Evolutionary conservation across 2,888 invertebrate genomes (phyloP).

Genomic region (Nycteola revayana): DNA sequence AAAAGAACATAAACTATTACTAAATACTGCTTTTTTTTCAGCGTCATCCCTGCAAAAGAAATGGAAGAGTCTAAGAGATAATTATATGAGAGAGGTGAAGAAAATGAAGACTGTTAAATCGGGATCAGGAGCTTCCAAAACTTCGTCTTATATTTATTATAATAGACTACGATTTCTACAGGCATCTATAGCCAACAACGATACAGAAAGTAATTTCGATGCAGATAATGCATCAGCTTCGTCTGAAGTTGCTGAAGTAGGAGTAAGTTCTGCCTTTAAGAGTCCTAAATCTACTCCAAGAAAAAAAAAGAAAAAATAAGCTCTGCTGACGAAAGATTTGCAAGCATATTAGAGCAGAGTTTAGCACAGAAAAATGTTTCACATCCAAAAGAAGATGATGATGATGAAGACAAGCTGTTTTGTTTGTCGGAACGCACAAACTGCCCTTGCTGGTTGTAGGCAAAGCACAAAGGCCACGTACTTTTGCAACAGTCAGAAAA

Average conservation of each 20-base stretch:
- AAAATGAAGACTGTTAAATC: slow-evolving; percentile 22
- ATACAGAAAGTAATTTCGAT: slow-evolving; percentile 21
- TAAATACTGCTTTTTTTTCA: slow-evolving; percentile 21
- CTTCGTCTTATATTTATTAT: slow-evolving; percentile 21
- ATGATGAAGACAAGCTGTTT: slow-evolving; percentile 25
- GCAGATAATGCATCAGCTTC: slow-evolving; percentile 20
- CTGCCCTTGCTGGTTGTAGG: background rate
- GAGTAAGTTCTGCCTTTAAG: slow-evolving; percentile 19
- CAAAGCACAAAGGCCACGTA: slow-evolving; percentile 1
- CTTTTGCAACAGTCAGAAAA: slow-evolving; percentile 1
- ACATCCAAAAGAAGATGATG: slow-evolving; percentile 23
- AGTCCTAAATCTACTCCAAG: slow-evolving; percentile 17
- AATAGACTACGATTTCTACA: slow-evolving; percentile 15
- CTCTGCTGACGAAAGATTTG: slow-evolving; percentile 28
- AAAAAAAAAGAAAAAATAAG: slow-evolving; percentile 23
- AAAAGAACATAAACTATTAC: slow-evolving; percentile 19
- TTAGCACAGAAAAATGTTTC: slow-evolving; percentile 25
- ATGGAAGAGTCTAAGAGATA: slow-evolving; percentile 25
- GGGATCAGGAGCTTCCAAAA: slow-evolving; percentile 27
- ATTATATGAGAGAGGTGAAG: slow-evolving; percentile 25
- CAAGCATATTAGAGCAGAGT: slow-evolving; percentile 24
- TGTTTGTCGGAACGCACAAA: slow-evolving; percentile 14
- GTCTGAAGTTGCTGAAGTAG: slow-evolving; percentile 21
- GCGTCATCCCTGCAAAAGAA: slow-evolving; percentile 24
- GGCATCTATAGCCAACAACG: slow-evolving; percentile 15